phyloP scores from a whole-genome alignment of 2,797 vertebrate species.

The Dicrostonyx torquatus region DNA sequence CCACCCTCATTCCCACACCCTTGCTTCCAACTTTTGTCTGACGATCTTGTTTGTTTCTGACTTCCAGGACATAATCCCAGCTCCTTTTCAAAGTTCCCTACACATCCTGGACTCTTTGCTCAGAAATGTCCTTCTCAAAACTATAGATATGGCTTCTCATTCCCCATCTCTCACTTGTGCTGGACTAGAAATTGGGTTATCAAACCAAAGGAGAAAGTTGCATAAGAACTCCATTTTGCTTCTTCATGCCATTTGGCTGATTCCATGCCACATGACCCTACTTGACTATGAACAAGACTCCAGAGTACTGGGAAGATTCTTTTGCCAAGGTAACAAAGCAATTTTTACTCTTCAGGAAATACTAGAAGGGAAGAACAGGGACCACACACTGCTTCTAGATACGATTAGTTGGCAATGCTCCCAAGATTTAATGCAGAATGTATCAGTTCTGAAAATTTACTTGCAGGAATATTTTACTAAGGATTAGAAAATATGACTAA shows the following conservation, averaged over 20 bases:
- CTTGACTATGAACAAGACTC: not conserved
- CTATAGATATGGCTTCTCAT: not conserved
- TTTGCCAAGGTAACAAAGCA: not conserved
- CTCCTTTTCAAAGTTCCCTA: conserved; percentile 62
- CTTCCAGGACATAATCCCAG: conserved; percentile 50
- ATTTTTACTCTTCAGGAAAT: not conserved
- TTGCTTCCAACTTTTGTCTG: no score
- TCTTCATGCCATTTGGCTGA: not conserved
- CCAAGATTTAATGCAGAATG: conserved; percentile 5
- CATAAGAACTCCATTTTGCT: conserved; percentile 36
- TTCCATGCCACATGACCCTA: not conserved
- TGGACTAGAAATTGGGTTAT: conserved; percentile 61
- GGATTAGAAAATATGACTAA: not conserved
- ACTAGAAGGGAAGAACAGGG: not conserved
- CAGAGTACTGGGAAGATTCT: not conserved
- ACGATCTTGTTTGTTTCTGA: no score
- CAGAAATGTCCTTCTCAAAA: conserved; percentile 66
- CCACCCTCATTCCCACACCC: no score
- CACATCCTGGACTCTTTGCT: conserved; percentile 67
- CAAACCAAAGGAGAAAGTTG: conserved; percentile 1
- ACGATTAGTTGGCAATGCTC: not conserved
- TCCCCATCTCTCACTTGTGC: conserved; percentile 45
- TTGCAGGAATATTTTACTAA: not conserved
- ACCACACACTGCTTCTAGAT: not conserved
- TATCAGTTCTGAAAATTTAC: conserved; percentile 8